Conservation (phyloP, 2,113 vertebrate genomes). For the Neodon shergylaensis region DNA sequence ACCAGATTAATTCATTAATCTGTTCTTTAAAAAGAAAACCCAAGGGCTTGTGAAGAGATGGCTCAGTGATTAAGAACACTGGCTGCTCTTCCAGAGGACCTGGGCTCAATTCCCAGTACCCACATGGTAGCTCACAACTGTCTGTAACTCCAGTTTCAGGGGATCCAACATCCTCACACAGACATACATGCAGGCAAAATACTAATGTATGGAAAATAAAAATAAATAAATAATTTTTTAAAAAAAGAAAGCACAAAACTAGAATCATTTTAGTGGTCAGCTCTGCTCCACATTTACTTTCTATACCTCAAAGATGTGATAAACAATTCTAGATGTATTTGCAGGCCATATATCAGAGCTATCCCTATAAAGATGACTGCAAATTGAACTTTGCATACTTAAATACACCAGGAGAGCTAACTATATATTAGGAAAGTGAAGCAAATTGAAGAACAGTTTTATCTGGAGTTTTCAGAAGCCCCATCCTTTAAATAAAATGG, state of each 20-base stretch:
- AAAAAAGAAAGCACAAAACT: background rate
- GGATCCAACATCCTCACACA: background rate
- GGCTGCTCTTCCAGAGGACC: background rate
- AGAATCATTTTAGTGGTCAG: background rate
- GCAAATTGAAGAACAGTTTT: background rate
- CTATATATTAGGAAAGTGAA: background rate
- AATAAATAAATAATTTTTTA: background rate
- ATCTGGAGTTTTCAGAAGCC: background rate
- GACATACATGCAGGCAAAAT: background rate
- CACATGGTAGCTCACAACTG: background rate
- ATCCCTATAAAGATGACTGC: slow-evolving; percentile 33
- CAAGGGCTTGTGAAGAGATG: background rate
- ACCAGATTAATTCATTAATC: background rate
- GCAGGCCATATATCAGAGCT: background rate
- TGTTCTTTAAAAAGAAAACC: background rate
- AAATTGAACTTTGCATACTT: slow-evolving; percentile 48
- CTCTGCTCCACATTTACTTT: background rate
- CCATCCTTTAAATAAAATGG: background rate
- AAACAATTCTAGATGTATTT: slow-evolving; percentile 26
- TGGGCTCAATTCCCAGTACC: background rate
- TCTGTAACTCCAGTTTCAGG: background rate
- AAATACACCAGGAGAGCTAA: background rate
- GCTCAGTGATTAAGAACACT: background rate
- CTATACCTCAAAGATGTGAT: background rate
- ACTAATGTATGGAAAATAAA: background rate